Percentiles rank a stretch among this genome's conserved stretches.
Conservation (phyloP, 2,113 vertebrate species). For the Microtus richardsoni region DNA sequence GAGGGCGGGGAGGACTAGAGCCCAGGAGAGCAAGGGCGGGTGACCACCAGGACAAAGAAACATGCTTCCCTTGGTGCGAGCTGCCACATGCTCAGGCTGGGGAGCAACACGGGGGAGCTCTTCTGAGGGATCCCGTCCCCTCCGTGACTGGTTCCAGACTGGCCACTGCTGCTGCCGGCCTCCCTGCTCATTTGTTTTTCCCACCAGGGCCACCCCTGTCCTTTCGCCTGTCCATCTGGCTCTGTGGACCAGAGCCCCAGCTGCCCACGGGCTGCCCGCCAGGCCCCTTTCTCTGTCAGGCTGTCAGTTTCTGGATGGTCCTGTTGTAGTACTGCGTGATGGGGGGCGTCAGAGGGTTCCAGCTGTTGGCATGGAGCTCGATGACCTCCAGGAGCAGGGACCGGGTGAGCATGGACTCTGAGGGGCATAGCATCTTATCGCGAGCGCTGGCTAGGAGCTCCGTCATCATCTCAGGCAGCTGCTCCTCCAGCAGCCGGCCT, state of each 20-base stretch:
- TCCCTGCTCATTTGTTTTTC: slow-evolving; percentile 67
- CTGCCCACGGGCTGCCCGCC: slow-evolving; percentile 79
- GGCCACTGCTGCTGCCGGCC: slow-evolving; percentile 39
- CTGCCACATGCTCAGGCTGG: slow-evolving; percentile 72
- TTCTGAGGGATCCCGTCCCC: slow-evolving; percentile 68
- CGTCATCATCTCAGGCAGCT: slow-evolving; percentile 98
- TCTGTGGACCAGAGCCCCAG: slow-evolving; percentile 81
- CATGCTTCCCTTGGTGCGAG: slow-evolving; percentile 84
- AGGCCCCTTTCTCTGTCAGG: slow-evolving; percentile 87
- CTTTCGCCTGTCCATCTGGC: slow-evolving; percentile 81
- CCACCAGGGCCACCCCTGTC: slow-evolving; percentile 75
- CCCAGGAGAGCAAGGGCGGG: slow-evolving; percentile 70
- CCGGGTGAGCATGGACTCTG: slow-evolving; percentile 95
- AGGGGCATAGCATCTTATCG: slow-evolving; percentile 98
- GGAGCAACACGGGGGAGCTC: neutral
- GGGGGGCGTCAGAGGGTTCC: slow-evolving; percentile 96
- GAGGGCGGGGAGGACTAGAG: neutral
- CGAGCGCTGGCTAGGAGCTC: slow-evolving; percentile 94
- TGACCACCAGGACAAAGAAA: slow-evolving; percentile 83
- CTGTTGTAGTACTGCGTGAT: slow-evolving; percentile 99
- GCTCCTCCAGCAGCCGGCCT: slow-evolving; percentile 96
- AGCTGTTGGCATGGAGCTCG: slow-evolving; percentile 97
- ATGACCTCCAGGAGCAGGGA: slow-evolving; percentile 99
- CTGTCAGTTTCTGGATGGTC: slow-evolving; percentile 99
- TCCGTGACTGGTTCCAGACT: slow-evolving; percentile 53